phyloP scores from a whole-genome alignment of 2,888 invertebrate species.

The Stenodera caucasica region DNA sequence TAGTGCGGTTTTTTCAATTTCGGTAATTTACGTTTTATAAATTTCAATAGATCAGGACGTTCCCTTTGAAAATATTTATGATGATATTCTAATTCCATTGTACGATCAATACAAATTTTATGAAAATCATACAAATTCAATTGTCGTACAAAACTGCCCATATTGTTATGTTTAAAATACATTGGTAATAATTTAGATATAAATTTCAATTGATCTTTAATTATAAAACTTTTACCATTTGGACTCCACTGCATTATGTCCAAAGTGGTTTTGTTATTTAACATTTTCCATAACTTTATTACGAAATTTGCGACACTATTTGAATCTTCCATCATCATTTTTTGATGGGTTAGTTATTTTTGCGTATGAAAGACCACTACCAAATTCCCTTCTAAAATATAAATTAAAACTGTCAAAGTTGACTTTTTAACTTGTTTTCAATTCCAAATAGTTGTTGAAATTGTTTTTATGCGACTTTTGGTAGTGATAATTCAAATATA shows the following conservation, averaged over 20 bases:
- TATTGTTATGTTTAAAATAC: slow-evolving; percentile 97
- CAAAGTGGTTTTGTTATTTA: slow-evolving; percentile 32
- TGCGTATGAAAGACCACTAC: neutral
- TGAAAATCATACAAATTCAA: slow-evolving; percentile 98
- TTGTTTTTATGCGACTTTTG: neutral
- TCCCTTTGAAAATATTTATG: slow-evolving; percentile 87
- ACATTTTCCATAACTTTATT: slow-evolving; percentile 43
- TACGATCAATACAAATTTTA: slow-evolving; percentile 87
- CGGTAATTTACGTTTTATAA: slow-evolving; percentile 75
- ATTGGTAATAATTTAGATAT: slow-evolving; percentile 85
- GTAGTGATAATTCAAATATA: neutral
- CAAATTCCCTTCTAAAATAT: neutral
- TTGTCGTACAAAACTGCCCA: slow-evolving; percentile 95
- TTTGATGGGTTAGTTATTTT: neutral
- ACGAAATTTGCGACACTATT: slow-evolving; percentile 25
- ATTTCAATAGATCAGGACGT: slow-evolving; percentile 74
- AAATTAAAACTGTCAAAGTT: neutral
- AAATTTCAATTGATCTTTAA: slow-evolving; percentile 88
- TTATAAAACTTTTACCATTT: slow-evolving; percentile 84
- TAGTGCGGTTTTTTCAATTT: slow-evolving; percentile 5
- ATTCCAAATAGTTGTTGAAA: neutral
- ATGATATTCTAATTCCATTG: slow-evolving; percentile 88
- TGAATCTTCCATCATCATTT: slow-evolving; percentile 5
- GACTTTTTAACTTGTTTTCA: neutral
- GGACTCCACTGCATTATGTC: slow-evolving; percentile 41